Evolutionary conservation across 2,113 vertebrate genomes (phyloP), one percentile per base, ranked within the genome.

Genomic region (Trematomus loennbergii): DNA sequence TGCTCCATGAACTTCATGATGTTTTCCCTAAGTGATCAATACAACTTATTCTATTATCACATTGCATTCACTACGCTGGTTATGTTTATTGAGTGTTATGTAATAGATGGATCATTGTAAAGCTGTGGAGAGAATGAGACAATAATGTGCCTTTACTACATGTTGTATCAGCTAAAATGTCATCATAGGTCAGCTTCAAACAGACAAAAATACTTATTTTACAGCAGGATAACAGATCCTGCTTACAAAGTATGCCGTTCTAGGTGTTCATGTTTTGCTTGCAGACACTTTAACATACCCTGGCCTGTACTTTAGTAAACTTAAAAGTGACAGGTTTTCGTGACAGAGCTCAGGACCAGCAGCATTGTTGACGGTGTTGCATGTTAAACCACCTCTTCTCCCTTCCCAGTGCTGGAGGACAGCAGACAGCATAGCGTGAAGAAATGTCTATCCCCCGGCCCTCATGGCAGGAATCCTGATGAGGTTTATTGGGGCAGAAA

Each of bases 401-500:
- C 73, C 80, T 83, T 86, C 71, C 72, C 78, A 69, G 72, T 74
- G 50, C 78, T 78, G 58, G 64, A 85, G 87, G 87, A 92, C 77
- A 88, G 86, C 84, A 87, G 89, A 92, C 88, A 90, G 90, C 84
- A 79, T 92, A 92, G 91, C 90, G 87, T 93, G 90, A 94, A 93
- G 91, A 94, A 93, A 91, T 91, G 87, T 92, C 89, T 93, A 78
- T 93, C 90, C 88, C 84, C 87, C 45, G 65, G 89, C 87, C 78
- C 79, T 91, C 81, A 82, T 89, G 91, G 90, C 89, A 93, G 91
- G 91, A 93, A 88, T 91, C 89, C 89, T 84, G 89, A 92, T 92
- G 91, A 91, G 88, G 93, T 90, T 94, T 95, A 95, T 92, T 95
- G 92, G 94, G 94, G 94, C 94, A 95, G 94, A 95, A 95, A 94